These are phyloP conservation scores for Pseudomyrmex pallidus DNA, from an alignment of 1,140 invertebrate genomes.

Conservation along the genomic window DNA sequence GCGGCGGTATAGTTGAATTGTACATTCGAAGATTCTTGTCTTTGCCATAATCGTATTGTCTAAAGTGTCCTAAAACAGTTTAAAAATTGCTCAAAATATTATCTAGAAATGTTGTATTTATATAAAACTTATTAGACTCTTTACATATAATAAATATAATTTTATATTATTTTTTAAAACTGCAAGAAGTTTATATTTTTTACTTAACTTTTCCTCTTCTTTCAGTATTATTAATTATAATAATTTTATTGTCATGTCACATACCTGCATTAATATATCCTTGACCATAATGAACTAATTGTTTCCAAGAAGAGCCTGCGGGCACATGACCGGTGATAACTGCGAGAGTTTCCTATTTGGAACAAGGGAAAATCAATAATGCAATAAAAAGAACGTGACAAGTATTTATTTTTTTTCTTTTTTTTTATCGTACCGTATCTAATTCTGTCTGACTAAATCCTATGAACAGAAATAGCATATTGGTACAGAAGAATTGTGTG, in stretches of 20 bases:
- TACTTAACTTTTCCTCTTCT: background rate
- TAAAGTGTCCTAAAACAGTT: constrained; percentile 77
- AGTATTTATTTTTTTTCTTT: background rate
- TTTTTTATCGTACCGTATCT: constrained; percentile 73
- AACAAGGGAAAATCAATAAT: constrained; percentile 22
- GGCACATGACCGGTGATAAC: constrained; percentile 92
- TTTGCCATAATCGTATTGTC: constrained; percentile 82
- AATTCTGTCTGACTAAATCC: constrained; percentile 86
- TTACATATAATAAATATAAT: too few species aligned
- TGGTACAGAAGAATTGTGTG: constrained; percentile 86
- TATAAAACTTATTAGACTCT: too few species aligned
- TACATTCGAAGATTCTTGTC: constrained; percentile 84
- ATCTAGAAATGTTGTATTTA: background rate
- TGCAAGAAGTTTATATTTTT: background rate
- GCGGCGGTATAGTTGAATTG: constrained; percentile 85
- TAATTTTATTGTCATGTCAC: constrained; percentile 35
- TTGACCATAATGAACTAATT: constrained; percentile 90
- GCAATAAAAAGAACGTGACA: background rate
- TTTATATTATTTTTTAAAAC: background rate
- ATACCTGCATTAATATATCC: constrained; percentile 82
- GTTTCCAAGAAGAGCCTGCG: constrained; percentile 91
- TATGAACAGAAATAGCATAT: constrained; percentile 87
- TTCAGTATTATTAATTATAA: background rate
- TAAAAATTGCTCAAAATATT: background rate
- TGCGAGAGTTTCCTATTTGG: constrained; percentile 87